Percentiles rank a stretch among this genome's conserved stretches.
phyloP scores from a whole-genome alignment of 2,888 invertebrate genomes.

The Ectropis crepuscularia region DNA sequence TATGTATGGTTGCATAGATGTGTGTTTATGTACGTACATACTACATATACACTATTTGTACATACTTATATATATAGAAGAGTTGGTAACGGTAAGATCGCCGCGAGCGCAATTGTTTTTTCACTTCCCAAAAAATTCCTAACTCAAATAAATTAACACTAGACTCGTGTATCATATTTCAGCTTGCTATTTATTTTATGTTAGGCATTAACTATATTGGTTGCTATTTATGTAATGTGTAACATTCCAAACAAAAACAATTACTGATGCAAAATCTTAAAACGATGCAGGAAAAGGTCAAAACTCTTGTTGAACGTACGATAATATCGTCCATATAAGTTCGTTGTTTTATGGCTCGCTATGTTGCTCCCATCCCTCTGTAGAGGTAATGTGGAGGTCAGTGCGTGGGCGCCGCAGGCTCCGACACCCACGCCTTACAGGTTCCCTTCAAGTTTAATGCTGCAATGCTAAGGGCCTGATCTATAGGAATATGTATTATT shows the following conservation, averaged over 20 bases:
- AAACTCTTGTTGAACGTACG: conserved; percentile 29
- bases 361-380: conserved; percentile 55
- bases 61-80: too few relatives aligned
- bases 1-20: too few relatives aligned
- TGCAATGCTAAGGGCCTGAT: conserved; percentile 43
- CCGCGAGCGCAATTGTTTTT: too few relatives aligned
- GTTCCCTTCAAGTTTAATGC: conserved; percentile 64
- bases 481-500: conserved; percentile 38
- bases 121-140: too few relatives aligned
- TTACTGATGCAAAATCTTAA: neutral
- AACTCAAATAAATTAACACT: too few relatives aligned
- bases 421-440: conserved; percentile 73
- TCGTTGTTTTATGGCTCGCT: conserved; percentile 23
- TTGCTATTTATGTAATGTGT: too few relatives aligned
- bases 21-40: too few relatives aligned
- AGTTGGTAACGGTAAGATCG: too few relatives aligned
- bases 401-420: conserved; percentile 71
- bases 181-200: too few relatives aligned
- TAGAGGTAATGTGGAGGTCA: conserved; percentile 59
- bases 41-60: too few relatives aligned
- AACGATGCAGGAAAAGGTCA: neutral
- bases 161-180: too few relatives aligned
- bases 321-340: conserved; percentile 48
- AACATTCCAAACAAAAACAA: neutral
- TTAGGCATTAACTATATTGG: too few relatives aligned